Percentiles rank a stretch among this genome's conserved stretches.
phyloP scores from a whole-genome alignment of 1,140 invertebrate genomes.

The Lanistes nyassanus region DNA sequence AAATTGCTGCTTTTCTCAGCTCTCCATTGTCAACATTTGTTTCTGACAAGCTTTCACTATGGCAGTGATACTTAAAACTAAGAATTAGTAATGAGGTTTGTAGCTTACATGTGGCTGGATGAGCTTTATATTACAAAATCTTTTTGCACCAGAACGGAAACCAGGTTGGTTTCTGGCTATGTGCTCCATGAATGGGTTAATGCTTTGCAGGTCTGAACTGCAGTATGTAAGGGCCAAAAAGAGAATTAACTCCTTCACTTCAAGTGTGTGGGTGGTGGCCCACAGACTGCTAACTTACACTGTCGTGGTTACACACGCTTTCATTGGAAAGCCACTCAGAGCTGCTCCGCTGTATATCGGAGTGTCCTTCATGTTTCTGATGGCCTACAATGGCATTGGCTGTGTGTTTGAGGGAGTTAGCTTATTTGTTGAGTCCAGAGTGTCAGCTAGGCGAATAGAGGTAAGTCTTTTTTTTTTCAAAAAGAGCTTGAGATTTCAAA shows the following conservation, averaged over 20 bases:
- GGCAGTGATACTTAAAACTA: too few relatives aligned
- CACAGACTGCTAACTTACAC: slow-evolving; percentile 42
- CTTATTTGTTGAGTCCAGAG: slow-evolving; percentile 30
- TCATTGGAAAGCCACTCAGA: slow-evolving; percentile 24
- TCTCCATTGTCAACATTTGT: too few relatives aligned
- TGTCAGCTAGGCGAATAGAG: slow-evolving; percentile 60
- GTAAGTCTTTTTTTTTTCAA: slow-evolving; percentile 44
- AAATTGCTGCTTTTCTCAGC: too few relatives aligned
- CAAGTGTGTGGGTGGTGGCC: slow-evolving; percentile 43
- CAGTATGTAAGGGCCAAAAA: slow-evolving; percentile 29
- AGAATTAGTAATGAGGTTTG: too few relatives aligned
- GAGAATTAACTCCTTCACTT: slow-evolving; percentile 30
- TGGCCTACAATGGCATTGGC: slow-evolving; percentile 44
- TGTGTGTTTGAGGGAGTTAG: slow-evolving; percentile 31
- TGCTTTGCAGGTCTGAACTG: slow-evolving; percentile 42
- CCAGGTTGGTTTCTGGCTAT: too few relatives aligned
- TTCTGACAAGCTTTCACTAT: too few relatives aligned
- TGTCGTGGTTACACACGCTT: slow-evolving; percentile 30
- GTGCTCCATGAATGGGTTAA: too few relatives aligned
- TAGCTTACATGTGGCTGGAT: too few relatives aligned
- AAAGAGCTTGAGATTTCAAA: too few relatives aligned
- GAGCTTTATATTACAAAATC: too few relatives aligned
- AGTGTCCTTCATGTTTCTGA: slow-evolving; percentile 37
- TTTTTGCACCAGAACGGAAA: too few relatives aligned
- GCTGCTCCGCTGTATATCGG: slow-evolving; percentile 37